Evolutionary conservation across 2,113 vertebrate genomes (phyloP), one percentile per base, ranked within the genome.

Genomic region (Rhinogobius similis): DNA sequence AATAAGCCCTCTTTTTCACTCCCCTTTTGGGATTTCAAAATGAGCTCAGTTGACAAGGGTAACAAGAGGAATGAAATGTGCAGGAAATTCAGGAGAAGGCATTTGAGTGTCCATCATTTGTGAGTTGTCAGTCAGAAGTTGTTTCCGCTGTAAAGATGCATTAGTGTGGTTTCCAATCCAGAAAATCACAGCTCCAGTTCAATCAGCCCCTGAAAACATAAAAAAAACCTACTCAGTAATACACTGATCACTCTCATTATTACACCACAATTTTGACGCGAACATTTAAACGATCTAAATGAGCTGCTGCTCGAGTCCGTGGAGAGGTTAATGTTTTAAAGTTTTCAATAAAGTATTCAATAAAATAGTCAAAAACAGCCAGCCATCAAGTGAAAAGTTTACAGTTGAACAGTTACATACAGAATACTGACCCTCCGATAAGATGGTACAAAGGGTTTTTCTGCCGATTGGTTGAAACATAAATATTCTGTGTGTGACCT

Each of bases 201-300:
- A 48, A 39, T 64, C 77, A 12, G 50, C 59, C 39, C 80, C 92
- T 93, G 82, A 59, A 78, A 88, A 63, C 79, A 87, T 1, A 81
- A 78, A 29, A 83, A 36, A 63, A 75, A 75, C 14, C 32, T 9
- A 39, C 59, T 89, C 72, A 85, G 70, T 52, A 48, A 29, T 23
- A 1, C 23, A 55, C 23, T 55, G n/a, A n/a, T n/a, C 32, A 36
- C 32, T 11, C 10, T 13, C 53, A 24, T 9, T 26, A n/a, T 44
- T 41, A 41, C 10, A 11, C 10, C 39, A 41, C 11, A 41, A 41
- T 41, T 41, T n/a, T n/a, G n/a, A n/a, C n/a, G n/a, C n/a, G n/a
- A n/a, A n/a, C n/a, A n/a, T n/a, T n/a, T n/a, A n/a, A n/a, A n/a
- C n/a, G 39, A 41, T 41, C 11, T 41, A 41, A 41, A 41, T 14